Percentiles rank a stretch among this genome's conserved stretches.
phyloP scores from a whole-genome alignment of 2,888 invertebrate genomes.

The Zaprionus obscuricornis region DNA sequence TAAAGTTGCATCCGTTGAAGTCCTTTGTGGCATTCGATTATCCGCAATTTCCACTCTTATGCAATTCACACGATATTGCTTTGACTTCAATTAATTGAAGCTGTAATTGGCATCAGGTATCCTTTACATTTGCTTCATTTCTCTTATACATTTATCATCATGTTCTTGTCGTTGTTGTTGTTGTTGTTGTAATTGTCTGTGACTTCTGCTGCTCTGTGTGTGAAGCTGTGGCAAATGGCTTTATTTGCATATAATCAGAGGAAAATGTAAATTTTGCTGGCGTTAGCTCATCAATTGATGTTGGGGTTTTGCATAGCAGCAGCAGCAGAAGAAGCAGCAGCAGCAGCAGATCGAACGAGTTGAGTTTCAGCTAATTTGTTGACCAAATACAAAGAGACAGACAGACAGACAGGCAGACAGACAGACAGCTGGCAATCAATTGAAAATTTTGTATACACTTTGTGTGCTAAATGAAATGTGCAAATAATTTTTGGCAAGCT shows the following conservation, averaged over 20 bases:
- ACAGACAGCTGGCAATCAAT: too few species aligned
- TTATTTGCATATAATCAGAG: slow-evolving; percentile 71
- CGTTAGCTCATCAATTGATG: slow-evolving; percentile 24
- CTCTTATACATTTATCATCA: too few species aligned
- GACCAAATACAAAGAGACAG: slow-evolving; percentile 43
- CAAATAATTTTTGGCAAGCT: too few species aligned
- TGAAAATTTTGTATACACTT: too few species aligned
- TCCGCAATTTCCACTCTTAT: slow-evolving; percentile 1
- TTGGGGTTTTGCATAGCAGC: slow-evolving; percentile 11
- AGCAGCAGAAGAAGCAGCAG: too few species aligned
- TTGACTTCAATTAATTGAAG: slow-evolving; percentile 59
- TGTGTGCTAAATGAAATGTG: too few species aligned
- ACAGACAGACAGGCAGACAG: too few species aligned
- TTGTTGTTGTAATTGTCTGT: slow-evolving; percentile 8
- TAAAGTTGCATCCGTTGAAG: slow-evolving; percentile 7
- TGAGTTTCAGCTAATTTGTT: slow-evolving; percentile 55
- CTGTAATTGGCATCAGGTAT: slow-evolving; percentile 57
- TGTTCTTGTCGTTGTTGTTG: slow-evolving; percentile 20
- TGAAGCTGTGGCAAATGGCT: slow-evolving; percentile 37
- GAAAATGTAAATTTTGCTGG: slow-evolving; percentile 37
- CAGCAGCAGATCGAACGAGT: too few species aligned
- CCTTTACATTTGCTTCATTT: too few species aligned
- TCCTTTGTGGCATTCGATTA: background rate
- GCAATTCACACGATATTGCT: slow-evolving; percentile 25
- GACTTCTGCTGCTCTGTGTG: slow-evolving; percentile 5